phyloP scores from a whole-genome alignment of 2,888 invertebrate species.

The Elmis aenea region DNA sequence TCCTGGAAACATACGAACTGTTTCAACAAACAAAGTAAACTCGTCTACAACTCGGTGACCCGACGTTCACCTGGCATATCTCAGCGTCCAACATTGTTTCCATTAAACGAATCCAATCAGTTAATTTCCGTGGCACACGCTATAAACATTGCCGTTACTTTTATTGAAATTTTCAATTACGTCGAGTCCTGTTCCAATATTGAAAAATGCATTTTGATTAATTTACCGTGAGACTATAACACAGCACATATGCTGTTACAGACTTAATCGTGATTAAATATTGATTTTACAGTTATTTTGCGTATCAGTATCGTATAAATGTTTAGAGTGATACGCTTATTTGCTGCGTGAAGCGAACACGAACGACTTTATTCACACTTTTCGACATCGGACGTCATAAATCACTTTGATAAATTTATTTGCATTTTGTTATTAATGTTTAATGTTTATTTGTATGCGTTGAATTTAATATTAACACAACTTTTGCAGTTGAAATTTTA shows the following conservation, averaged over 20 bases:
- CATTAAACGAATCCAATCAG: constrained; percentile 26
- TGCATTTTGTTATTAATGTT: too few species aligned
- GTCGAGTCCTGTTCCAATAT: constrained; percentile 37
- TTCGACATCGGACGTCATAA: too few species aligned
- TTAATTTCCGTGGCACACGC: constrained; percentile 32
- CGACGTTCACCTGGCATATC: background rate
- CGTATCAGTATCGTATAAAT: constrained; percentile 14
- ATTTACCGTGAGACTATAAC: constrained; percentile 40
- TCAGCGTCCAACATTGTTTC: constrained; percentile 11
- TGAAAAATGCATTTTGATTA: constrained; percentile 42
- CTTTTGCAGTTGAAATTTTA: too few species aligned
- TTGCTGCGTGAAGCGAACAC: constrained; percentile 9
- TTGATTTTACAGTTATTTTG: constrained; percentile 41
- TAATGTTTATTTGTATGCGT: too few species aligned
- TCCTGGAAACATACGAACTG: background rate
- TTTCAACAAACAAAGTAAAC: background rate
- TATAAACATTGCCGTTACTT: constrained; percentile 38
- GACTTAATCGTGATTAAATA: constrained; percentile 42
- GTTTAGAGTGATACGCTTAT: constrained; percentile 17
- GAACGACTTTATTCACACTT: background rate
- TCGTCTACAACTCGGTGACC: background rate
- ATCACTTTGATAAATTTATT: too few species aligned
- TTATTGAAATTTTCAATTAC: constrained; percentile 42
- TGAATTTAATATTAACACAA: too few species aligned
- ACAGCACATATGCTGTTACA: constrained; percentile 35